Conservation (phyloP, 92 coral and sea anemone genomes). For the Muricea muricata region DNA sequence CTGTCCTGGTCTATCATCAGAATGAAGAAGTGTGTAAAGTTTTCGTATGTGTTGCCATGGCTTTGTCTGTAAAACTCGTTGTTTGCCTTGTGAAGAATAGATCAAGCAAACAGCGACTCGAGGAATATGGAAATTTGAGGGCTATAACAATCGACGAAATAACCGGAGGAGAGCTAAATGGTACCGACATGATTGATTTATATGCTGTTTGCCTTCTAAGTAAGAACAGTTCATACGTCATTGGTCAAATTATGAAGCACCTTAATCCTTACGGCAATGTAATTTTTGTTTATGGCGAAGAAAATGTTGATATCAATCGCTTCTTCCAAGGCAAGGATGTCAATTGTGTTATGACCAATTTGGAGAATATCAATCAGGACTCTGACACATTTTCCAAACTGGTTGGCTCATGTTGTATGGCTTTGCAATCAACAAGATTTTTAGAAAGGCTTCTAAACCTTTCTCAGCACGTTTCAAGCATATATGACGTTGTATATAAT, state of each 20-base stretch:
- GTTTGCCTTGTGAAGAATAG: not conserved
- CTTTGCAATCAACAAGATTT: slow-evolving; percentile 42
- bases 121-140: not conserved
- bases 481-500: slow-evolving; percentile 31
- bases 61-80: not conserved
- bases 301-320: slow-evolving; percentile 32
- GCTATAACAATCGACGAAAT: not conserved
- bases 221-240: slow-evolving; percentile 35
- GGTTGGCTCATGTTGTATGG: slow-evolving; percentile 41
- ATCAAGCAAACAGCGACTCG: not conserved
- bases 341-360: slow-evolving; percentile 48
- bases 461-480: slow-evolving; percentile 43
- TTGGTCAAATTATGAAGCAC: slow-evolving; percentile 40
- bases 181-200: slow-evolving; percentile 25
- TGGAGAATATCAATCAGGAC: slow-evolving; percentile 38
- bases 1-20: not conserved
- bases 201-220: slow-evolving; percentile 59
- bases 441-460: slow-evolving; percentile 35
- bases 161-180: not conserved
- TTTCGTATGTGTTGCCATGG: not conserved
- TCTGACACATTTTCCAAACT: slow-evolving; percentile 34
- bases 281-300: slow-evolving; percentile 36
- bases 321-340: slow-evolving; percentile 40
- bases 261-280: slow-evolving; percentile 64
- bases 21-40: not conserved